Conservation (phyloP, 2,797 vertebrate species). For the Gambusia yucatana region DNA sequence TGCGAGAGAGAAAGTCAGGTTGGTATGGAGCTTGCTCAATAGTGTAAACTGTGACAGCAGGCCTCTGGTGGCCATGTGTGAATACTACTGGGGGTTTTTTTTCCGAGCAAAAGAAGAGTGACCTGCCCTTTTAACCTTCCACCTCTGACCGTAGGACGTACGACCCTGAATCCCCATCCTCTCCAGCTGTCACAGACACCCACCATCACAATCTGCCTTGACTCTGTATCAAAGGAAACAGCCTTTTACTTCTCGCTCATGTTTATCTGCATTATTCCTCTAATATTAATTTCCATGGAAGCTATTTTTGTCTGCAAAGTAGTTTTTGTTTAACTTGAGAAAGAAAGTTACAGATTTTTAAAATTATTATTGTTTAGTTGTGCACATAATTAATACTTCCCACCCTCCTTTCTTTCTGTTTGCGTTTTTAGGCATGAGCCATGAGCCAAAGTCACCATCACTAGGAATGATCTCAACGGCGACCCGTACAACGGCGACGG, state of each 20-base stretch:
- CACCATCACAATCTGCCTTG: constrained; percentile 42
- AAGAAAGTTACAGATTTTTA: not conserved
- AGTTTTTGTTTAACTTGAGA: not conserved
- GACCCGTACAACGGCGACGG: constrained; percentile 96
- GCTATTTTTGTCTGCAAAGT: not conserved
- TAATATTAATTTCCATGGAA: constrained; percentile 1
- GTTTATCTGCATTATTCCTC: constrained; percentile 18
- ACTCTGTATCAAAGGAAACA: constrained; percentile 28
- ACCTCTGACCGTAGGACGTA: constrained; percentile 61
- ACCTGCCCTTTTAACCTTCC: constrained; percentile 68
- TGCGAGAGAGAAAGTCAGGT: not conserved
- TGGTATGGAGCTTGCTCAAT: constrained; percentile 34
- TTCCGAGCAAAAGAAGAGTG: constrained; percentile 47
- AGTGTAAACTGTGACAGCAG: constrained; percentile 32
- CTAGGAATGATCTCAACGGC: constrained; percentile 99
- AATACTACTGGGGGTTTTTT: constrained; percentile 41
- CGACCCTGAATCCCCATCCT: constrained; percentile 39
- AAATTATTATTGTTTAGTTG: constrained; percentile 10
- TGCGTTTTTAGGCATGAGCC: constrained; percentile 94
- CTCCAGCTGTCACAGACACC: constrained; percentile 74
- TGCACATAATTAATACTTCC: constrained; percentile 40
- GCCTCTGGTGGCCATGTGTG: constrained; percentile 51
- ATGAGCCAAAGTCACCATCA: constrained; percentile 99
- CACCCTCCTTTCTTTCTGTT: constrained; percentile 67
- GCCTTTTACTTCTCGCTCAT: not conserved